Percentiles rank a stretch among this genome's conserved stretches.
Evolutionary conservation across 2,888 invertebrate genomes (phyloP).

Genomic region (Melinaea menophilus): DNA sequence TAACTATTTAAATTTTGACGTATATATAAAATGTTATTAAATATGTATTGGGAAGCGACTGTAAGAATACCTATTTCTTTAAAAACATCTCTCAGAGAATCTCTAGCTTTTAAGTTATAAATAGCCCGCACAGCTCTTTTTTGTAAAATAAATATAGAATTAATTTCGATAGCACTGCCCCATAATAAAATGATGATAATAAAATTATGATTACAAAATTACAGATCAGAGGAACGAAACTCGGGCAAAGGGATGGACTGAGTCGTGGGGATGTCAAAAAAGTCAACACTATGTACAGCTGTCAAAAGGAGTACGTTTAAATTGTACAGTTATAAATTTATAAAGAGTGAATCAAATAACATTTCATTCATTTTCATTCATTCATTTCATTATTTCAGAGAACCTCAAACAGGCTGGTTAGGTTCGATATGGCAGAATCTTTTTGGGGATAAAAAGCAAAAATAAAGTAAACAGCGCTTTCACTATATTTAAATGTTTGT

Average conservation of each 20-base stretch:
- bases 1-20: too few species aligned
- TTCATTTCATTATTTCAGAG: constrained; percentile 45
- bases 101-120: too few species aligned
- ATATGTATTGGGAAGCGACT: too few species aligned
- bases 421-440: constrained; percentile 54
- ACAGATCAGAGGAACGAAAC: constrained; percentile 61
- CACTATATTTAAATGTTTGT: too few species aligned
- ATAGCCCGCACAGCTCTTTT: too few species aligned
- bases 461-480: background rate
- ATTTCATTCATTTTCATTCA: background rate
- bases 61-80: too few species aligned
- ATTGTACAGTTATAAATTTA: background rate
- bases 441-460: constrained; percentile 37
- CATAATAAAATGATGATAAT: too few species aligned
- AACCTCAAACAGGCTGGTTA: constrained; percentile 62
- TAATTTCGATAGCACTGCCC: too few species aligned
- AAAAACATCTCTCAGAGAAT: too few species aligned
- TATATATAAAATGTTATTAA: too few species aligned
- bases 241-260: constrained; percentile 87
- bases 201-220: constrained; percentile 23
- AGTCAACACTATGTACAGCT: constrained; percentile 86
- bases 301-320: constrained; percentile 70
- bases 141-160: too few species aligned
- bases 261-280: constrained; percentile 85
- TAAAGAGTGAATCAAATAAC: background rate